A percentile compares a stretch with the other conserved stretches of the same genome.
phyloP scores from a whole-genome alignment of 92 coral and sea anemone genomes.

The Chrysogorgia sp. region DNA sequence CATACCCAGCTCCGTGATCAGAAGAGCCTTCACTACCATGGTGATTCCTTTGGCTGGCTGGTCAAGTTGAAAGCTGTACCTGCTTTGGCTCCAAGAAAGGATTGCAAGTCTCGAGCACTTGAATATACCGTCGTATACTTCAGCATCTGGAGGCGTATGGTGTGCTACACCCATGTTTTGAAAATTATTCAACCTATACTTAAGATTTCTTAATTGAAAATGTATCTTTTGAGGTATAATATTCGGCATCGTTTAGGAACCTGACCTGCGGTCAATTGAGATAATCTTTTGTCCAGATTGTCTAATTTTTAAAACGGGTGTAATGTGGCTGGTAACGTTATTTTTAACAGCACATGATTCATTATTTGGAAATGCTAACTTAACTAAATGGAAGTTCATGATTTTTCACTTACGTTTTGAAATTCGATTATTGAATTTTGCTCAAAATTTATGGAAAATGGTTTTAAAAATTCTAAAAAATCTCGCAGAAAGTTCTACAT shows the following conservation, averaged over 20 bases:
- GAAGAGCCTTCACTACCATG: constrained; percentile 3
- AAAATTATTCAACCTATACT: constrained; percentile 10
- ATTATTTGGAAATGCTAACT: no score
- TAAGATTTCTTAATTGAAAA: neutral
- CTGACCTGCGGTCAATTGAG: no score
- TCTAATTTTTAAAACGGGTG: neutral
- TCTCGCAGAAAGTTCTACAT: no score
- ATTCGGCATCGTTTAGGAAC: neutral
- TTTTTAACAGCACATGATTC: neutral
- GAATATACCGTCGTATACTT: constrained; percentile 18
- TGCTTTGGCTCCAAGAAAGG: constrained; percentile 3
- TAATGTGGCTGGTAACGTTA: constrained; percentile 3
- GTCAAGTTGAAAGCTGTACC: constrained; percentile 4
- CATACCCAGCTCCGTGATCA: neutral
- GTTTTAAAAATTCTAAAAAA: no score
- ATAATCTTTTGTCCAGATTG: neutral
- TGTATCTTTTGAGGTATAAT: neutral
- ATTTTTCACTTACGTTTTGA: no score
- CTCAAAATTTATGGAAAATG: no score
- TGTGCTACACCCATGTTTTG: constrained; percentile 11
- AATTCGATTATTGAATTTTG: no score
- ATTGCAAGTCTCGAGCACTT: constrained; percentile 1
- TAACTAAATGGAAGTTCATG: no score
- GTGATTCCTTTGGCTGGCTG: neutral
- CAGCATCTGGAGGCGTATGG: constrained; percentile 35